Percentiles rank a stretch among this genome's conserved stretches.
phyloP scores from a whole-genome alignment of 2,888 invertebrate genomes.

The Epinotia bilunana region DNA sequence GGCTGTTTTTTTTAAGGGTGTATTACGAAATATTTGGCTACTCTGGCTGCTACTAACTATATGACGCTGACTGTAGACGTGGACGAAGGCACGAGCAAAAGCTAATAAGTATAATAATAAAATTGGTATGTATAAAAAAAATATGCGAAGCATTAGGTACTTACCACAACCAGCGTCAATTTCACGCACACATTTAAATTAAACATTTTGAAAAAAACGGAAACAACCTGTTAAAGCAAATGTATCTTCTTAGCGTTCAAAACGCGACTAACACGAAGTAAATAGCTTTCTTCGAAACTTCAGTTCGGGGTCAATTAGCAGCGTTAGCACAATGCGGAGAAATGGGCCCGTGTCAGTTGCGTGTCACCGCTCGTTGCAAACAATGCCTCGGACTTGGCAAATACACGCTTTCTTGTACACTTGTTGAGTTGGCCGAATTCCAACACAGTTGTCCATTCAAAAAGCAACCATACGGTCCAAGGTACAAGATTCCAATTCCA shows the following conservation, averaged over 20 bases:
- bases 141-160: background rate
- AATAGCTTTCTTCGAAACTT: constrained; percentile 62
- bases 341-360: constrained; percentile 65
- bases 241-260: constrained; percentile 53
- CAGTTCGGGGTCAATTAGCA: constrained; percentile 67
- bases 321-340: constrained; percentile 64
- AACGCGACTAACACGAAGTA: constrained; percentile 62
- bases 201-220: constrained; percentile 18
- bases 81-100: background rate
- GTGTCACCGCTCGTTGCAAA: constrained; percentile 59
- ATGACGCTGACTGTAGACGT: background rate
- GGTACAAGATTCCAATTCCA: too few species aligned
- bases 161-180: constrained; percentile 29
- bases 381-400: constrained; percentile 48
- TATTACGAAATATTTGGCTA: too few species aligned
- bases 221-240: constrained; percentile 47
- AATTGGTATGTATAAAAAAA: background rate
- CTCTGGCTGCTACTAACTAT: too few species aligned
- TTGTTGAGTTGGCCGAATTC: too few species aligned
- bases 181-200: constrained; percentile 19
- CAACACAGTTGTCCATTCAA: too few species aligned
- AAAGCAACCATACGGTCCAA: too few species aligned
- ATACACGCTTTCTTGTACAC: constrained; percentile 13
- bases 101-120: background rate
- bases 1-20: too few species aligned